A percentile compares a stretch with the other conserved stretches of the same genome.
Conservation (phyloP, 2,888 invertebrate genomes). For the Xestia rhomboidea region DNA sequence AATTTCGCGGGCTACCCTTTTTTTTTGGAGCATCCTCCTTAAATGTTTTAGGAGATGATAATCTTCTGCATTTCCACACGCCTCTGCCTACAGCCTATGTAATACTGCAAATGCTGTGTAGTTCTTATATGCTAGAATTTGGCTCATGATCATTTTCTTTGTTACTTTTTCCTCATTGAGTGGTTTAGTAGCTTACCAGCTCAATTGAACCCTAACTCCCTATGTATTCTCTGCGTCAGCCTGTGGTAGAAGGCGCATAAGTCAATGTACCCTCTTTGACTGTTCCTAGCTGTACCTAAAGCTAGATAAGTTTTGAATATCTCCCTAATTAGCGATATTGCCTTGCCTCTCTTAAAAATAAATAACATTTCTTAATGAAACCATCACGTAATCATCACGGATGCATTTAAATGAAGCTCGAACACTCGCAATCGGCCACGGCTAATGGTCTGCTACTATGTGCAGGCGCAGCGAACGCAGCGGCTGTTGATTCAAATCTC, state of each 20-base stretch:
- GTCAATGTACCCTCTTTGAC: neutral
- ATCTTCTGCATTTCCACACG: neutral
- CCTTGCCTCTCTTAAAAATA: neutral
- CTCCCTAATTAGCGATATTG: neutral
- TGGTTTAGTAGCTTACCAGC: neutral
- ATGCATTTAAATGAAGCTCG: constrained; percentile 55
- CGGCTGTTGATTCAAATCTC: constrained; percentile 67
- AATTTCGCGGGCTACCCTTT: no score
- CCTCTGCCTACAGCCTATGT: neutral
- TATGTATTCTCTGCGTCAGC: neutral
- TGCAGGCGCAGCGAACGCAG: constrained; percentile 55
- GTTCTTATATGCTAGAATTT: neutral
- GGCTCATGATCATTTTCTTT: neutral
- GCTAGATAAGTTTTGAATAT: neutral
- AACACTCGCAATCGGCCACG: constrained; percentile 40
- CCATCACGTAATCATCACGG: constrained; percentile 40
- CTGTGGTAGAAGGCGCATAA: neutral
- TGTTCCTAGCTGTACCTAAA: no score
- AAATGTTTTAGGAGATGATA: neutral
- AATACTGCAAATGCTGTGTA: neutral
- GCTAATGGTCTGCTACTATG: constrained; percentile 61
- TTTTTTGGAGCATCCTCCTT: no score
- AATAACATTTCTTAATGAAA: constrained; percentile 31
- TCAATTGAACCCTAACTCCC: neutral
- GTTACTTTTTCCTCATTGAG: neutral